Conservation (phyloP, 2,888 invertebrate genomes). For the Gasteruption jaculator region DNA sequence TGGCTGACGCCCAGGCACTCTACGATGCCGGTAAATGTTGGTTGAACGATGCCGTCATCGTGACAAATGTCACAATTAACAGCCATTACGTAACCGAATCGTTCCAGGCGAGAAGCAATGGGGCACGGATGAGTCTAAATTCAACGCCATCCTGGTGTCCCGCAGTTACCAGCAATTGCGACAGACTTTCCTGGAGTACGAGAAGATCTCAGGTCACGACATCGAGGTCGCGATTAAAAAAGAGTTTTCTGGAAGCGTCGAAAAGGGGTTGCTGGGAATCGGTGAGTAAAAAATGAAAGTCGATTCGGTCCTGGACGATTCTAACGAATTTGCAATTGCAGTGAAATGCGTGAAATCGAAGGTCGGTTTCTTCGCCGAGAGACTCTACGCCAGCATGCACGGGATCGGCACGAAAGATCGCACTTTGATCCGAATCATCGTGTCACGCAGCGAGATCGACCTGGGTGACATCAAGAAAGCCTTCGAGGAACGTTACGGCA, state of each 20-base stretch:
- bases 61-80: too few species aligned
- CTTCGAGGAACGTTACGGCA: slow-evolving; percentile 77
- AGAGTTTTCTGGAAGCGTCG: slow-evolving; percentile 83
- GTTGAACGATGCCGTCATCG: too few species aligned
- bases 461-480: slow-evolving; percentile 89
- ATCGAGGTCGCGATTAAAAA: slow-evolving; percentile 81
- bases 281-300: slow-evolving; percentile 58
- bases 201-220: slow-evolving; percentile 74
- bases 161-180: slow-evolving; percentile 87
- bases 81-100: not conserved
- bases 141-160: slow-evolving; percentile 80
- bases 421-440: slow-evolving; percentile 86
- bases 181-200: slow-evolving; percentile 81
- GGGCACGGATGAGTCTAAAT: slow-evolving; percentile 88
- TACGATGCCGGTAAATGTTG: slow-evolving; percentile 61
- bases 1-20: slow-evolving; percentile 76
- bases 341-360: slow-evolving; percentile 87
- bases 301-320: not conserved
- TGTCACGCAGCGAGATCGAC: slow-evolving; percentile 88
- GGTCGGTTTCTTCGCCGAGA: slow-evolving; percentile 87
- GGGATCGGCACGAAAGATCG: slow-evolving; percentile 88
- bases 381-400: slow-evolving; percentile 85
- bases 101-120: slow-evolving; percentile 74
- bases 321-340: slow-evolving; percentile 40
- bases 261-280: slow-evolving; percentile 83